Conservation (phyloP, 2,797 vertebrate species). For the Poecile montanus region DNA sequence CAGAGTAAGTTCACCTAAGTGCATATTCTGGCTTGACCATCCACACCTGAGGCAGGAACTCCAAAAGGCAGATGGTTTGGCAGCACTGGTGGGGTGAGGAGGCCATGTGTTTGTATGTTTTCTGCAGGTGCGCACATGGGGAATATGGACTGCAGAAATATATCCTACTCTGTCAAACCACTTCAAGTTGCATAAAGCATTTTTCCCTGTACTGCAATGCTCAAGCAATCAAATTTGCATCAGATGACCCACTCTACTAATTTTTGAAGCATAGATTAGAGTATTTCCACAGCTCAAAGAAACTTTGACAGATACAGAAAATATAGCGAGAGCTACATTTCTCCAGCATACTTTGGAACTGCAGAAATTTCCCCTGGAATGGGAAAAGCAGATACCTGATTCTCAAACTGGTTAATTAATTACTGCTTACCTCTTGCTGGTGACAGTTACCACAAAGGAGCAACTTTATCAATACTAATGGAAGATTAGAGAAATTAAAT, state of each 20-base stretch:
- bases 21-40: background rate
- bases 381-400: background rate
- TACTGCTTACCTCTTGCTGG: background rate
- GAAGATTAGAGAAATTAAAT: background rate
- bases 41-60: background rate
- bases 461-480: background rate
- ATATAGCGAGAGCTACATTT: background rate
- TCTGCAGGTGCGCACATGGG: background rate
- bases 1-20: background rate
- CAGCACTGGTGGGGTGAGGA: accelerated
- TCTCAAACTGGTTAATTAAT: background rate
- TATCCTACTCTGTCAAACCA: background rate
- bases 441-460: background rate
- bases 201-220: background rate
- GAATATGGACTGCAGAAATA: background rate
- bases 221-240: background rate
- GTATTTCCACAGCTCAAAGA: background rate
- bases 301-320: background rate
- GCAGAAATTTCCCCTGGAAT: background rate
- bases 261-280: background rate
- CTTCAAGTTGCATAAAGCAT: background rate
- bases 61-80: background rate
- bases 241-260: background rate
- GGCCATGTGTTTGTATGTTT: background rate
- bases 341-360: background rate